Conservation (phyloP, 2,888 invertebrate species). For the Bhutanitis thaidina region DNA sequence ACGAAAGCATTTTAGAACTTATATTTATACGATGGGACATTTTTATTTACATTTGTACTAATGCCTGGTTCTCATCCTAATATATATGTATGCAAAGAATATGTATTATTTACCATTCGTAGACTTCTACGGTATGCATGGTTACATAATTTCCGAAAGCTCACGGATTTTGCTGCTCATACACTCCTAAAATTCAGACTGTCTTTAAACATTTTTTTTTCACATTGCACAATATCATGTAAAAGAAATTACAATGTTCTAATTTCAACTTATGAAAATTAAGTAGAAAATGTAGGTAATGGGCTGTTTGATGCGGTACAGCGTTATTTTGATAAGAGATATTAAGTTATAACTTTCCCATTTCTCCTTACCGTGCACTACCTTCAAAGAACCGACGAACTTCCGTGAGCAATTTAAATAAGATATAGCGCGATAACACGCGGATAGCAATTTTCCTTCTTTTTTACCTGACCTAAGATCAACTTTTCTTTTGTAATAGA, state of each 20-base stretch:
- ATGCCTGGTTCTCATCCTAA: too few relatives aligned
- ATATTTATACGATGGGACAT: too few relatives aligned
- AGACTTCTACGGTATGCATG: too few relatives aligned
- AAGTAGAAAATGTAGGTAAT: neutral
- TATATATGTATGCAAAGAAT: too few relatives aligned
- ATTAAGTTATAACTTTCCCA: conserved; percentile 19
- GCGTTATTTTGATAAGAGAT: conserved; percentile 14
- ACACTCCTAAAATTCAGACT: too few relatives aligned
- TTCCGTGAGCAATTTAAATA: conserved; percentile 17
- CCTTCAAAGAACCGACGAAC: conserved; percentile 10
- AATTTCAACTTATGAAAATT: neutral
- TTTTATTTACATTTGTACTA: too few relatives aligned
- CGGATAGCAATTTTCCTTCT: neutral
- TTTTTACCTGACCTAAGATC: neutral
- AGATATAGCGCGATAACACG: conserved; percentile 6
- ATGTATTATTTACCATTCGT: too few relatives aligned
- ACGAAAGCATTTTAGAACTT: too few relatives aligned
- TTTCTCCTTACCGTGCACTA: conserved; percentile 12
- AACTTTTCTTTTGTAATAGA: neutral
- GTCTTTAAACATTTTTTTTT: too few relatives aligned
- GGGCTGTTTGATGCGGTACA: conserved; percentile 13
- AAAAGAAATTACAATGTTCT: neutral
- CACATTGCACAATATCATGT: neutral
- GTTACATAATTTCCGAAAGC: too few relatives aligned
- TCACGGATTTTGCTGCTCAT: too few relatives aligned